phyloP scores from a whole-genome alignment of 2,797 vertebrate species.

The Danio kyathit region DNA sequence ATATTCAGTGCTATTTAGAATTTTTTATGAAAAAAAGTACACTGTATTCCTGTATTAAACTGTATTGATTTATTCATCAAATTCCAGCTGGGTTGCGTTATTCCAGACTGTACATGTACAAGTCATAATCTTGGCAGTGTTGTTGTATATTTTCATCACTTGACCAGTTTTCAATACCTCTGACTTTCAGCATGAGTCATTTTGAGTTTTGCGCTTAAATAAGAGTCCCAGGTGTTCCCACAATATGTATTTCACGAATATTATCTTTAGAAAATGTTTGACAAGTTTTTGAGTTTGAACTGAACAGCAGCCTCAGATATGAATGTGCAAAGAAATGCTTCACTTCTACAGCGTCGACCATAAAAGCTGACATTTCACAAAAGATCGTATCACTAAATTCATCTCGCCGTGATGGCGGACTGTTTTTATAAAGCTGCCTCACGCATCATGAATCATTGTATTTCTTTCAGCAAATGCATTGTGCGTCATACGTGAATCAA shows the following conservation, averaged over 20 bases:
- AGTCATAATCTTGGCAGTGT: slow-evolving; percentile 36
- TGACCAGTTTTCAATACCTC: slow-evolving; percentile 37
- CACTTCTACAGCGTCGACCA: slow-evolving; percentile 14
- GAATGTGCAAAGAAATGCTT: not conserved
- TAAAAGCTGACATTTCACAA: not conserved
- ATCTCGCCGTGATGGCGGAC: not conserved
- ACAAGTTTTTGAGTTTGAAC: slow-evolving; percentile 15
- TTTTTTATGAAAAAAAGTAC: not conserved
- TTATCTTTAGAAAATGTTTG: slow-evolving; percentile 37
- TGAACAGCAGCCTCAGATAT: not conserved
- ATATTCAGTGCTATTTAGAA: not conserved
- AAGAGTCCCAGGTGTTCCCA: slow-evolving; percentile 34
- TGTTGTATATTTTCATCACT: slow-evolving; percentile 32
- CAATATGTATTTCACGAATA: slow-evolving; percentile 25
- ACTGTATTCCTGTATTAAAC: not conserved
- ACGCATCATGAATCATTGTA: not conserved
- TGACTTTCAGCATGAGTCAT: slow-evolving; percentile 21
- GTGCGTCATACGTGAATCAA: not conserved
- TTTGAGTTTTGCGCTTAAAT: not conserved
- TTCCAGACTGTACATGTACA: slow-evolving; percentile 10
- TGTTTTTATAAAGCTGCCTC: slow-evolving; percentile 6
- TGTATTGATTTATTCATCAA: not conserved
- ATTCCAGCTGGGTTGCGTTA: not conserved
- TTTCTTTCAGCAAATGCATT: not conserved
- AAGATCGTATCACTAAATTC: not conserved